Base-by-base conservation (phyloP, 2,888 invertebrate genomes). In the Lasioglossum zephyrum region DNA sequence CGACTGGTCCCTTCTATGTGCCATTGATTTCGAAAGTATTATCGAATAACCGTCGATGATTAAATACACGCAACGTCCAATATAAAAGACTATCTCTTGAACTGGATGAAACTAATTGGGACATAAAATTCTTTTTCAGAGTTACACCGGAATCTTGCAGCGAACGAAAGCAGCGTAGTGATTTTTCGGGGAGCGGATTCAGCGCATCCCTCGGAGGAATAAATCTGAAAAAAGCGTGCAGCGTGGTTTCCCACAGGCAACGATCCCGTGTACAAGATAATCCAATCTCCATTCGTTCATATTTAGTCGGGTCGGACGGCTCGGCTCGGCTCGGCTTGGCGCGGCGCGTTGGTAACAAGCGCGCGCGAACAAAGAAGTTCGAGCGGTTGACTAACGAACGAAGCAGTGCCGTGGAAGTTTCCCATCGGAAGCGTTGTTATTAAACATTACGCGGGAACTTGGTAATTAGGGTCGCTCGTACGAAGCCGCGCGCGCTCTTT, bases 371-470 rank as follows among this genome's bases (percentile, higher is more conserved):
- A 47, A 53, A 26, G 70, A 77, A 73, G 73, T 81, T 81, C 70
- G 81, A 60, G n/a, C 47, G 18, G 47, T 22, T 22, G 44, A 22
- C 70, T 41, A 69, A 69, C 69, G 80, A 72, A 77, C 18, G 44
- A 72, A 26, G 77, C 18, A 47, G 13, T 36, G 8, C 57, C 70
- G 22, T 44, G 41, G 41, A 11, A 57, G 72, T 72, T 77, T 69
- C 36, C 36, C 36, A 47, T 69, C 47, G 18, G 47, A 22, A 8
- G 36, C 22, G 77, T 77, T 49, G 39, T 77, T 72, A 57, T 47
- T n/a, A 72, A 77, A 81, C 77, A 63, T 81, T 81, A 72, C 70
- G 72, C 72, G 72, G 77, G 76, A 81, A 81, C 72, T 81, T 53
- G 72, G 81, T 77, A 75, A 77, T 73, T 77, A 60, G 57, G 41